Base-by-base conservation (phyloP, 2,797 vertebrate species). In the Spondyliosoma cantharus region DNA sequence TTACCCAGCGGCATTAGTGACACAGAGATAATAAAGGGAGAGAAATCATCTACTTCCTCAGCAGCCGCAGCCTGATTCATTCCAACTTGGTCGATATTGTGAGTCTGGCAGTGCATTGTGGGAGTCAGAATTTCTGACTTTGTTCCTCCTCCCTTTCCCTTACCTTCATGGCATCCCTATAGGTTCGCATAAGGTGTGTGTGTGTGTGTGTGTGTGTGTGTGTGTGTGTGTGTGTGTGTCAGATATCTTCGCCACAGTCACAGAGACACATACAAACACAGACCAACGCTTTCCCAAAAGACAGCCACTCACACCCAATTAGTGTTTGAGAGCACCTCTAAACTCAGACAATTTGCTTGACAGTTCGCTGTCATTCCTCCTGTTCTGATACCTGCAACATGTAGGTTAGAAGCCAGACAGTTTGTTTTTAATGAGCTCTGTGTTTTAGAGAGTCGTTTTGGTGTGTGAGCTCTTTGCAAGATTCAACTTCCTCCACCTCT, bases 11-110 rank as follows among this genome's bases (percentile, higher is more conserved):
- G 59, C 80, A 56, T 71, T 67, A 52, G 72, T 78, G 74, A 88
- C 80, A 77, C 63, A 49, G 42, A 88, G 83, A 86, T 85, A 72
- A 92, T 86, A 82, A 89, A 89, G 68, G 60, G 5, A 80, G 76
- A 85, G 50, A 70, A 80, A 82, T 75, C 43, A 86, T 86, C 37
- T 49, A 52, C 78, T 76, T 82, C 73, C 57, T 77, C 37, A 52
- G 61, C 78, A 65, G 59, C 77, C 68, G 68, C 66, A 84, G 75
- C 68, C 82, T 61, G 71, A 91, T 88, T 87, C 69, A 86, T 86
- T 77, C 46, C 59, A 72, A 4, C 48, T 17, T 71, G 54, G 68
- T 82, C 71, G 27, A 76, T 81, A 78, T 68, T 57, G 82, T 17
- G 17, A 57, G 62, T 57, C 61, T 75, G 48, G 63, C 63, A 78